A percentile compares a stretch with the other conserved stretches of the same genome.
Conservation (phyloP, 2,797 vertebrate species). For the Pseudotriccus pelzelni region DNA sequence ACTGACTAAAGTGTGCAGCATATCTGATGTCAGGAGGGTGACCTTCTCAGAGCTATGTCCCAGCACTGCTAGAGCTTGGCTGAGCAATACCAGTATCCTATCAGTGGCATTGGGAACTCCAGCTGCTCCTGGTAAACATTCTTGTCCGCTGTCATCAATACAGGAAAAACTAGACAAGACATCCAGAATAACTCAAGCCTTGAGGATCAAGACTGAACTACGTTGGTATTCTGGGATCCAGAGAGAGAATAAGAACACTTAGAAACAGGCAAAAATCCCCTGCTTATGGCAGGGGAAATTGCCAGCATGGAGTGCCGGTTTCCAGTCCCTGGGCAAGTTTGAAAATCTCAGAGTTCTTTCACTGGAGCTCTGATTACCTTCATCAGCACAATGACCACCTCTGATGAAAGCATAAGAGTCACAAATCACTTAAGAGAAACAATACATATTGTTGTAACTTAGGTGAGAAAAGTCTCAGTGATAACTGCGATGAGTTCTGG, state of each 20-base stretch:
- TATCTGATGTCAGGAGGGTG: background rate
- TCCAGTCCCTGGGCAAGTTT: background rate
- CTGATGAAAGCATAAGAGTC: background rate
- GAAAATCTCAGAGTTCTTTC: background rate
- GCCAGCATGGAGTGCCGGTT: background rate
- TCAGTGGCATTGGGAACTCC: rapidly evolving
- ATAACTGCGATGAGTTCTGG: background rate
- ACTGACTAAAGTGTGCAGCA: background rate
- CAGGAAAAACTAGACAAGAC: background rate
- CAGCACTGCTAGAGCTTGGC: background rate
- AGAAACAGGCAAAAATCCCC: background rate
- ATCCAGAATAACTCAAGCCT: background rate
- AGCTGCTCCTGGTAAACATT: background rate
- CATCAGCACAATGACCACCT: background rate
- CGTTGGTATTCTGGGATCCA: background rate
- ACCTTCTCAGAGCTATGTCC: background rate
- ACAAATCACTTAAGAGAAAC: background rate
- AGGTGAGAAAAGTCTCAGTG: rapidly evolving
- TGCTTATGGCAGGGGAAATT: background rate
- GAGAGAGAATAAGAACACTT: background rate
- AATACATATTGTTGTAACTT: background rate
- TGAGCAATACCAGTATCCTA: background rate
- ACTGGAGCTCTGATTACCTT: background rate
- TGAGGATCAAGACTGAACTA: background rate
- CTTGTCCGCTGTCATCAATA: background rate